Evolutionary conservation across 2,113 vertebrate genomes (phyloP), one percentile per base, ranked within the genome.

Genomic region (Barbus barbus): DNA sequence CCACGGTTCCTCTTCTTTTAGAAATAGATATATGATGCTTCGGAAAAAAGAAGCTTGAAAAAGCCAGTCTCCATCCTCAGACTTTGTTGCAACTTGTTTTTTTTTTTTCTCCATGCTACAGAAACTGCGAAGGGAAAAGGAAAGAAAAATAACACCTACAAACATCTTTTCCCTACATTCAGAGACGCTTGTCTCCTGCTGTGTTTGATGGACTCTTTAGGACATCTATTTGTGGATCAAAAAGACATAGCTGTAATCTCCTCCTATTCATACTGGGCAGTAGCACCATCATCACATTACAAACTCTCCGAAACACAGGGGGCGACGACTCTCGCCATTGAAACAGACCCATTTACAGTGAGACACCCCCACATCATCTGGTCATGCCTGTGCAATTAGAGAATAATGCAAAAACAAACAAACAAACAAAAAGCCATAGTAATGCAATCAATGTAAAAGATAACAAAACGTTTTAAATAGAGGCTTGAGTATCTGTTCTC

Each of bases 371-470:
- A 76, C 58, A 53, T 86, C 67, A 81, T 76, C 86, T 81, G 86
- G 77, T 90, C 86, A 85, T 67, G 80, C 81, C 87, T 86, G 86
- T 86, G 83, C 86, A 82, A 89, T 56, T 81, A 79, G 51, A 85
- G 81, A 88, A 79, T 85, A 87, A 84, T 79, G 84, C 75, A 71
- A 87, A 84, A 91, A 87, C 14, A 69, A 82, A 91, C 14, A 38
- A 38, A 38, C 36, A 90, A 91, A 84, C 69, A 28, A 87, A 92
- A 91, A 46, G 22, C 90, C 88, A 90, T 86, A 86, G 87, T 92
- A 91, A 94, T 90, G 92, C 91, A 93, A 90, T 89, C 73, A 91
- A 56, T 91, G 90, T 90, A 90, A n/a, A n/a, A n/a, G n/a, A n/a
- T n/a, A n/a, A n/a, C n/a, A n/a, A n/a, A n/a, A n/a, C n/a, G n/a